Evolutionary conservation across 2,888 invertebrate species (phyloP).

Genomic region (Drosophila robusta): DNA sequence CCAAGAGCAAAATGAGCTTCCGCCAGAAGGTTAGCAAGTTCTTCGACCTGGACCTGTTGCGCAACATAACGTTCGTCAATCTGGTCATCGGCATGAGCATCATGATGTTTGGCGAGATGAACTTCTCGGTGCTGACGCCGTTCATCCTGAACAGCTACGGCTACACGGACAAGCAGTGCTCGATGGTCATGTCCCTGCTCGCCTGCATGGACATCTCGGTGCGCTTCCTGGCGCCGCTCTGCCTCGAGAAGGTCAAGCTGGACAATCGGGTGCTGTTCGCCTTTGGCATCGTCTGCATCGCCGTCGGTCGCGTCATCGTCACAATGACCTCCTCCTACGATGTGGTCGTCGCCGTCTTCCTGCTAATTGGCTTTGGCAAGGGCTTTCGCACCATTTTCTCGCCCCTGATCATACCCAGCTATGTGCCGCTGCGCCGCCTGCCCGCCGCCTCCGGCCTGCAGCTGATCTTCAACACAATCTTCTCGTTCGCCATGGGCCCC

Average conservation of each 20-base stretch:
- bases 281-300: slow-evolving; percentile 87
- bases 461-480: slow-evolving; percentile 88
- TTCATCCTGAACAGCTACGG: slow-evolving; percentile 89
- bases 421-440: slow-evolving; percentile 89
- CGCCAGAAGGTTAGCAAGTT: slow-evolving; percentile 87
- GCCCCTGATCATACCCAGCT: slow-evolving; percentile 89
- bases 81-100: slow-evolving; percentile 90
- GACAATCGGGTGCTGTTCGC: slow-evolving; percentile 90
- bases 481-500: slow-evolving; percentile 88
- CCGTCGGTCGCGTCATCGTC: slow-evolving; percentile 83
- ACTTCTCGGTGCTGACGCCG: slow-evolving; percentile 90
- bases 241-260: slow-evolving; percentile 89
- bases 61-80: slow-evolving; percentile 89
- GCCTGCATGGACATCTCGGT: slow-evolving; percentile 89
- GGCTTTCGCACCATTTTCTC: slow-evolving; percentile 91
- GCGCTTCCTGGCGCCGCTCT: slow-evolving; percentile 89
- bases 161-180: slow-evolving; percentile 86
- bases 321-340: slow-evolving; percentile 86
- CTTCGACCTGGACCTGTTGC: slow-evolving; percentile 89
- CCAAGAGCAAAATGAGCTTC: slow-evolving; percentile 85
- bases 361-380: slow-evolving; percentile 90
- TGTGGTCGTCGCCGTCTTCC: slow-evolving; percentile 87
- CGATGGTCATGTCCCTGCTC: slow-evolving; percentile 89
- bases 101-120: slow-evolving; percentile 90
- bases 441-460: slow-evolving; percentile 91